Evolutionary conservation across 2,113 vertebrate species (phyloP).

Genomic region (Uria aalge): DNA sequence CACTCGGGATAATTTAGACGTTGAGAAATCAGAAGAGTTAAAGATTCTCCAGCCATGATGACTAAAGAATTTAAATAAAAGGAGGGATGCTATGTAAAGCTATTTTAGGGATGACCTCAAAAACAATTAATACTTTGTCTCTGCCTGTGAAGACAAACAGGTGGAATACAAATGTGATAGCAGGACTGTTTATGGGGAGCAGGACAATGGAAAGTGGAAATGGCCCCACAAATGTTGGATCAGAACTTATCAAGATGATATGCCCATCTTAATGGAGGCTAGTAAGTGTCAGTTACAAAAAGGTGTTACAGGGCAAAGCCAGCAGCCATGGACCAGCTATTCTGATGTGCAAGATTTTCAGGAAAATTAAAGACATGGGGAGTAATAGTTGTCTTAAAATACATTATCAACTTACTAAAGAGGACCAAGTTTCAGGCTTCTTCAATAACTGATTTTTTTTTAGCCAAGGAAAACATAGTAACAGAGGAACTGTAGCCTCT

Average conservation of each 20-base stretch:
- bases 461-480: background rate
- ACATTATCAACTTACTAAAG: background rate
- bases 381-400: background rate
- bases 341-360: background rate
- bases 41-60: background rate
- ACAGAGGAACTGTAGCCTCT: background rate
- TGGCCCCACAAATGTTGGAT: background rate
- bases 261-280: background rate
- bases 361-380: background rate
- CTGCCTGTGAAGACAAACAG: background rate
- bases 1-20: background rate
- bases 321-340: background rate
- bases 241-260: background rate
- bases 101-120: background rate
- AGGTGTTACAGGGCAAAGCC: background rate
- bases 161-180: background rate
- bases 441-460: background rate
- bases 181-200: background rate
- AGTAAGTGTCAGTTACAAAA: background rate
- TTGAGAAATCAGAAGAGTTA: background rate
- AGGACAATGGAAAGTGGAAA: background rate
- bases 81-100: background rate
- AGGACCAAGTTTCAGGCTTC: background rate
- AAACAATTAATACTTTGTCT: background rate
- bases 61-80: background rate